Conservation (phyloP, 2,113 vertebrate genomes). For the Pholis gunnellus region DNA sequence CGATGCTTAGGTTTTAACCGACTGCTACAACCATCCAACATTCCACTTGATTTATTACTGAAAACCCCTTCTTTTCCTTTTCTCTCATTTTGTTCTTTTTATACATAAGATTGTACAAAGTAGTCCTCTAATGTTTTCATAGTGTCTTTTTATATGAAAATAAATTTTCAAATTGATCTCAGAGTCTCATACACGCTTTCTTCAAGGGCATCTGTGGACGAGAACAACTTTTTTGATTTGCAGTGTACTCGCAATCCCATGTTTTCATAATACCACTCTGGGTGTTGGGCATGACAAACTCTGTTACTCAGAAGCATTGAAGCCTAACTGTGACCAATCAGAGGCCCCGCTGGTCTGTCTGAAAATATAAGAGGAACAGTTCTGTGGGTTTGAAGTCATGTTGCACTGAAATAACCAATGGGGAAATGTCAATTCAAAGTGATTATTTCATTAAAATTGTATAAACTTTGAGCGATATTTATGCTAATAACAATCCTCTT, state of each 20-base stretch:
- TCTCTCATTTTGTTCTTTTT: conserved; percentile 77
- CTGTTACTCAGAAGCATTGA: conserved; percentile 68
- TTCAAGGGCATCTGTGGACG: conserved; percentile 57
- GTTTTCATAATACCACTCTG: conserved; percentile 59
- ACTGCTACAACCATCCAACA: conserved; percentile 53
- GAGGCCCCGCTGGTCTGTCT: conserved; percentile 55
- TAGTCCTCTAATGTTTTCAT: conserved; percentile 87
- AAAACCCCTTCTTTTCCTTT: conserved; percentile 52
- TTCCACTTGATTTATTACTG: conserved; percentile 66
- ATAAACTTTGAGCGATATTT: conserved; percentile 39
- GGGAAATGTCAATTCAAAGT: conserved; percentile 52
- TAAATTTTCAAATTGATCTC: conserved; percentile 83
- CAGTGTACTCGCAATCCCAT: conserved; percentile 39
- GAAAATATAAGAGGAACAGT: conserved; percentile 49
- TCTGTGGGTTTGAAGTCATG: conserved; percentile 50
- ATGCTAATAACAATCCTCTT: conserved; percentile 44
- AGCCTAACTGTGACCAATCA: conserved; percentile 73
- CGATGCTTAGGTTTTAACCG: conserved; percentile 58
- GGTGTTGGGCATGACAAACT: conserved; percentile 66
- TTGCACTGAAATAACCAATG: conserved; percentile 49
- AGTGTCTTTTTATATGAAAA: conserved; percentile 87
- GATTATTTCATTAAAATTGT: conserved; percentile 60
- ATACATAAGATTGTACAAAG: conserved; percentile 85
- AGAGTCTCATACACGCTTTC: conserved; percentile 31
- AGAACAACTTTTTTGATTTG: conserved; percentile 39